These are phyloP conservation scores for Heliopora coerulea DNA, from an alignment of 92 coral and sea anemone species.

Conservation along the genomic window DNA sequence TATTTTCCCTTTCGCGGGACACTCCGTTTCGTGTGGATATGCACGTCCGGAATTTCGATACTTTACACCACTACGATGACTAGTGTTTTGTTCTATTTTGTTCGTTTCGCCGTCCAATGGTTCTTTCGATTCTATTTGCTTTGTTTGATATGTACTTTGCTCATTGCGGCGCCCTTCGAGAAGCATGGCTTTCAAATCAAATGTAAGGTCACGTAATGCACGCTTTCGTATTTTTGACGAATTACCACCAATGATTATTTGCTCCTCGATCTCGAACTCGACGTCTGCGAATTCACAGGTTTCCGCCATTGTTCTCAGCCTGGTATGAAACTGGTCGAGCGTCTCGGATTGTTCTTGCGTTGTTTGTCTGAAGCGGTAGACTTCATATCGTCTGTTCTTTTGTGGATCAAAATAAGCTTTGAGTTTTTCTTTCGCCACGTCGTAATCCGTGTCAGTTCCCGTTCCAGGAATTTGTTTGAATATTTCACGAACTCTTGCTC, in stretches of 20 bases:
- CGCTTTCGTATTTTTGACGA: constrained; percentile 7
- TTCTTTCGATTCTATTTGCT: constrained; percentile 6
- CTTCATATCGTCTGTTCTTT: not conserved
- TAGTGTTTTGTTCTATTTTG: too few species aligned
- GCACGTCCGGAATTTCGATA: too few species aligned
- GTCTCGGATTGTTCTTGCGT: constrained; percentile 1
- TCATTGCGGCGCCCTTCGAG: constrained; percentile 28
- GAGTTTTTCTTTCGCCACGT: not conserved
- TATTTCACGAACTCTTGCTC: too few species aligned
- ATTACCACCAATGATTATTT: too few species aligned
- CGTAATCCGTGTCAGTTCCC: too few species aligned
- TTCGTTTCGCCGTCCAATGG: too few species aligned
- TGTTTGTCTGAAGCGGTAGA: too few species aligned
- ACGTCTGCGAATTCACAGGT: not conserved
- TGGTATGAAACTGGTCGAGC: constrained; percentile 7
- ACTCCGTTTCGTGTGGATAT: too few species aligned
- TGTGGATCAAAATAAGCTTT: constrained; percentile 1
- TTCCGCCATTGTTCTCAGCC: constrained; percentile 10
- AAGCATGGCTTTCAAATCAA: not conserved
- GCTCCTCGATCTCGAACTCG: not conserved
- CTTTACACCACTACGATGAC: too few species aligned
- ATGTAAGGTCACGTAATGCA: constrained; percentile 27
- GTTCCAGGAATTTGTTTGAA: too few species aligned
- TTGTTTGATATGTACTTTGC: constrained; percentile 27
- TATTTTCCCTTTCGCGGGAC: too few species aligned